Evolutionary conservation across 2,888 invertebrate genomes (phyloP), one percentile per base, ranked within the genome.

Genomic region (Leptinotarsa rubiginosa): DNA sequence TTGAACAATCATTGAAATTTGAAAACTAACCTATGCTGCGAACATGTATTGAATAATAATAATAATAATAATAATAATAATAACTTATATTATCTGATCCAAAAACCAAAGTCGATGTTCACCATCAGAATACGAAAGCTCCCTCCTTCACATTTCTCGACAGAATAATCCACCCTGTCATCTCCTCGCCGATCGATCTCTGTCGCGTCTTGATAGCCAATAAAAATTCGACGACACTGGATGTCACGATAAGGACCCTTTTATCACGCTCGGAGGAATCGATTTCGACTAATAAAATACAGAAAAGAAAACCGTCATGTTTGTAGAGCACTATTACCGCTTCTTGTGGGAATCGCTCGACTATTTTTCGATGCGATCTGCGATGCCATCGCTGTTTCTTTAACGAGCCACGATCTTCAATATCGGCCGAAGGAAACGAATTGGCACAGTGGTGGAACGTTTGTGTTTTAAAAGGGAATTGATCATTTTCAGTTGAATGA

Each of bases 241-340:
- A 74, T 73, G 74, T 73, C 74, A 69, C 73, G 72, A 73, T 77
- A 77, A 79, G 76, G 72, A 69, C 77, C 75, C 80, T 79, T 76
- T 78, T 79, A 80, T 79, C 80, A 78, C 79, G 79, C 79, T 79
- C 72, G 73, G 80, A 79, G 81, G 77, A 82, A 81, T 83, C 82
- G 81, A 82, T 83, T 81, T 78, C 79, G 69, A 67, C 80, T 79
- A 82, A 82, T 82, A 81, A 83, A 82, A 83, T 80, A 80, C 77
- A 78, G 81, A 82, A 81, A 80, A 79, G 80, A 79, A 80, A 81
- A 78, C 41, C 77, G 79, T 80, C 78, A 77, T 83, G 83, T 81
- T 81, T 83, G 81, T 76, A 75, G 77, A 80, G 75, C 73, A 75
- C 75, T 79, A 77, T 80, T 79, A 77, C 74, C 76, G 79, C 68